These are phyloP conservation scores for Hippocampus mohnikei DNA, from an alignment of 2,113 vertebrate genomes.

Conservation along the genomic window DNA sequence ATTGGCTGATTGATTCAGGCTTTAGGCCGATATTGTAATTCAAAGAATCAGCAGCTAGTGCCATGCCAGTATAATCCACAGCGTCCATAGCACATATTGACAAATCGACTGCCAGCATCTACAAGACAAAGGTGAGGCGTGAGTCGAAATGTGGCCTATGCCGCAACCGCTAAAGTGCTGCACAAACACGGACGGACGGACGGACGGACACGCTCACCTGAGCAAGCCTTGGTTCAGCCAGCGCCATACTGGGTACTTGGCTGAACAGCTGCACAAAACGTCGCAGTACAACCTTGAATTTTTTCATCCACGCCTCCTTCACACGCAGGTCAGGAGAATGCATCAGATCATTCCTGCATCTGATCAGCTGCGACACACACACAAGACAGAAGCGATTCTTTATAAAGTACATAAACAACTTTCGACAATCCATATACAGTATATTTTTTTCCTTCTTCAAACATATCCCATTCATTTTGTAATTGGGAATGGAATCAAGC, in stretches of 20 bases:
- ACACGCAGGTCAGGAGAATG: slow-evolving; percentile 66
- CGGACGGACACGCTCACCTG: slow-evolving; percentile 20
- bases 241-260: slow-evolving; percentile 39
- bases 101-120: slow-evolving; percentile 57
- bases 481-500: no score
- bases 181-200: not conserved
- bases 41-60: slow-evolving; percentile 24
- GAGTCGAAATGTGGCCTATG: not conserved
- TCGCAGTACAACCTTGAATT: slow-evolving; percentile 40
- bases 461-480: no score
- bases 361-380: slow-evolving; percentile 60
- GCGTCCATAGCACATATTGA: slow-evolving; percentile 43
- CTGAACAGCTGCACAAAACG: slow-evolving; percentile 50
- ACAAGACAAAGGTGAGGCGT: not conserved
- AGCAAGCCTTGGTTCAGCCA: slow-evolving; percentile 46
- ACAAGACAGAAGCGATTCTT: not conserved
- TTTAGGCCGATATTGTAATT: slow-evolving; percentile 42
- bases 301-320: slow-evolving; percentile 57
- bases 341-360: slow-evolving; percentile 71
- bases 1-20: slow-evolving; percentile 50
- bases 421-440: no score
- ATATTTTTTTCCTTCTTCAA: no score
- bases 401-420: no score
- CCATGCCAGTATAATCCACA: slow-evolving; percentile 42
- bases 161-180: not conserved